Percentiles rank a stretch among this genome's conserved stretches.
These are phyloP conservation scores for Ruditapes philippinarum DNA, from an alignment of 1,140 invertebrate species.

Conservation along the genomic window DNA sequence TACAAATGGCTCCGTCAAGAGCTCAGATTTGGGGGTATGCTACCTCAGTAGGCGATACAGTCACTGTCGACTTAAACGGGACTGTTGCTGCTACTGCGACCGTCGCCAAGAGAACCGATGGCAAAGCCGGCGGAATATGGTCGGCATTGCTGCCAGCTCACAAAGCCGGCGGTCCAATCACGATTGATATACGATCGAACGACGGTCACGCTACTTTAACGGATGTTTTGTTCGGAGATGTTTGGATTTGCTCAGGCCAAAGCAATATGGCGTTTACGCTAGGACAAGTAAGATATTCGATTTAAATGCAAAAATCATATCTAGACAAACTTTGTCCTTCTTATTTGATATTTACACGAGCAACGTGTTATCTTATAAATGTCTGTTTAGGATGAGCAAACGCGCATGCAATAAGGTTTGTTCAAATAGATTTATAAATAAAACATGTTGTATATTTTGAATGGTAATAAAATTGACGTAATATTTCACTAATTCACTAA, in stretches of 20 bases:
- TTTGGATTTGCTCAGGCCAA: slow-evolving; percentile 69
- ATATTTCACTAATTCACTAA: no score
- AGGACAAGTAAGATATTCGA: not conserved
- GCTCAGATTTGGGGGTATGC: slow-evolving; percentile 79
- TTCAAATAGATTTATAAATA: not conserved
- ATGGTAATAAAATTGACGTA: no score
- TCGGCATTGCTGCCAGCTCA: slow-evolving; percentile 3
- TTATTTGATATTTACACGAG: not conserved
- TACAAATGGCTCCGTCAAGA: slow-evolving; percentile 75
- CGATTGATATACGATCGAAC: slow-evolving; percentile 55
- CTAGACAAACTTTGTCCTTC: not conserved
- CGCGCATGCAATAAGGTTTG: not conserved
- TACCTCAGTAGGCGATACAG: slow-evolving; percentile 35
- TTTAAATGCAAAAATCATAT: not conserved
- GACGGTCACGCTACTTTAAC: slow-evolving; percentile 66
- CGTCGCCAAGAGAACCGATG: not conserved
- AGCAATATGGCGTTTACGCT: slow-evolving; percentile 76
- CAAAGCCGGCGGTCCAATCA: slow-evolving; percentile 60
- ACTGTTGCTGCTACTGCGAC: slow-evolving; percentile 4
- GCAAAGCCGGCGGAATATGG: slow-evolving; percentile 38
- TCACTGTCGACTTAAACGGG: slow-evolving; percentile 33
- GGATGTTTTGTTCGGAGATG: slow-evolving; percentile 84
- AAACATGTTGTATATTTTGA: no score
- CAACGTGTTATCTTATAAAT: no score
- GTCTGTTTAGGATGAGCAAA: no score